Base-by-base conservation (phyloP, 2,888 invertebrate genomes). In the Tipula helvola region DNA sequence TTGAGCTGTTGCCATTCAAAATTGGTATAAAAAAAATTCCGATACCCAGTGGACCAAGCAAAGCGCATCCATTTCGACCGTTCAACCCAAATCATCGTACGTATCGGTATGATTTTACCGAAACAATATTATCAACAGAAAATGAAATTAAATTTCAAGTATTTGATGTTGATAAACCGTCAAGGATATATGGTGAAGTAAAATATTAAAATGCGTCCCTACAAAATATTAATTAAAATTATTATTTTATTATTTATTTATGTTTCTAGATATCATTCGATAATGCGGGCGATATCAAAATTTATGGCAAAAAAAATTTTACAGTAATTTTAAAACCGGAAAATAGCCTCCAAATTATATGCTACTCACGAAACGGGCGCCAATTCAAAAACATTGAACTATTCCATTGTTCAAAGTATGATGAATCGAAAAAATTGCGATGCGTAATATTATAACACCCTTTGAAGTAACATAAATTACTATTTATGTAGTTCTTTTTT, bases 41-140 rank as follows among this genome's bases (percentile, higher is more conserved):
- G 41, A 39, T 84, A 84, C 41, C 84, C 4, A 41, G 39, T 36
- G 84, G 84, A 2, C 84, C 39, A 39, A 84, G 84, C 13, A 84
- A 84, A 39, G 84, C 84, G 16, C 36, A 84, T 84, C 84, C 84
- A 41, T 84, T 84, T 84, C 84, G 84, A 7, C 84, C 84, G 41
- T 84, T 84, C 16, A 84, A 84, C 39, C 84, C 84, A 41, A 84
- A 84, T 84, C 84, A 84, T 84, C 84, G 84, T 84, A 84, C 84
- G 13, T 84, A n/a, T 84, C 84, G 84, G 13, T 84, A 84, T 36
- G 84, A 84, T 84, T 84, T 84, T 41, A 84, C 84, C 41, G 84
- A 84, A 16, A 84, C 39, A n/a, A 16, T 84, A 39, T 41, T 84
- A 39, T n/a, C 36, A 5, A 7, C 84, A n/a, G 84, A 84, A 84